These are phyloP conservation scores for Aeoliscus strigatus DNA, from an alignment of 2,797 vertebrate genomes.

Conservation along the genomic window DNA sequence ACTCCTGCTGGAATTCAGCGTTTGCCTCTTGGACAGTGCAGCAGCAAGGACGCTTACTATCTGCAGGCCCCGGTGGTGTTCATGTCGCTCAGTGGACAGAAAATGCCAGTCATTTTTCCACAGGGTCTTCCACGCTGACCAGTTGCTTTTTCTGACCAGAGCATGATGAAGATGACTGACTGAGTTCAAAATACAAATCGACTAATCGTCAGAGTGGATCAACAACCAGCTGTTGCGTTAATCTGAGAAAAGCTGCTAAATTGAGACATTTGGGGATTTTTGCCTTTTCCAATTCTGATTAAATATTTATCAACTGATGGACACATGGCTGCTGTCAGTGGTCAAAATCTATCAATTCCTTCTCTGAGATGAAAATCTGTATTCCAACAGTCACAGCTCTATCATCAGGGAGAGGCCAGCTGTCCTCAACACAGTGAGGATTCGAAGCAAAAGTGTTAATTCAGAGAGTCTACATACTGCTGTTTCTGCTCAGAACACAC, in stretches of 20 bases:
- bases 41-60: conserved; percentile 5
- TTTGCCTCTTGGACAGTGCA: conserved; percentile 21
- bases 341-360: no score
- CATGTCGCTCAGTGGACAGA: not conserved
- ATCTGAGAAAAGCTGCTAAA: no score
- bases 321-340: no score
- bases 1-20: conserved; percentile 29
- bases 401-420: not conserved
- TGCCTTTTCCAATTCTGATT: no score
- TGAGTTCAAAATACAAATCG: no score
- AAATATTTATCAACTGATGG: no score
- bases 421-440: not conserved
- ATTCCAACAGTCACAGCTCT: not conserved
- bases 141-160: not conserved
- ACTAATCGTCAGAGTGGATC: not conserved
- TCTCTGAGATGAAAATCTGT: conserved; percentile 1
- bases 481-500: conserved; percentile 21
- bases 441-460: conserved; percentile 2
- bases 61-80: not conserved
- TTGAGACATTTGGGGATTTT: no score
- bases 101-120: no score
- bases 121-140: no score
- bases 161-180: no score
- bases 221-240: no score
- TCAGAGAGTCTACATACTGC: conserved; percentile 12